Conservation (phyloP, 2,797 vertebrate species). For the Ambastaia sidthimunki region DNA sequence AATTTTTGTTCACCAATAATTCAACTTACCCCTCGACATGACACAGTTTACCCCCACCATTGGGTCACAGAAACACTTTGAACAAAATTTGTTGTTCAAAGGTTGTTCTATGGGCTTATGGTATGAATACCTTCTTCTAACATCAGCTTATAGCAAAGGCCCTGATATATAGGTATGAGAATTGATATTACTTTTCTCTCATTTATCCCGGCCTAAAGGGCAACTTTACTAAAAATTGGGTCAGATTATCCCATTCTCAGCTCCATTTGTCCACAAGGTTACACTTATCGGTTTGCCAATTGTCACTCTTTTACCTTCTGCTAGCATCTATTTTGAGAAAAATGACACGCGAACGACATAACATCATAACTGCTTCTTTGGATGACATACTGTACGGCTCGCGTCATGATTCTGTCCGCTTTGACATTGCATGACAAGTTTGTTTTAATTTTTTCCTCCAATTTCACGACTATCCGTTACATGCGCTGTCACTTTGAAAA, state of each 20-base stretch:
- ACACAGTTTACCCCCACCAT: too few species aligned
- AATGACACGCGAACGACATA: constrained; percentile 14
- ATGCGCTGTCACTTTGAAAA: constrained; percentile 67
- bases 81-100: too few species aligned
- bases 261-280: constrained; percentile 14
- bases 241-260: not conserved
- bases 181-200: not conserved
- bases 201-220: not conserved
- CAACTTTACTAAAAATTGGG: not conserved
- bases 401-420: too few species aligned
- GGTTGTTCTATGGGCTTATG: too few species aligned
- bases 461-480: constrained; percentile 54
- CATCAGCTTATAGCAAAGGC: too few species aligned
- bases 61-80: too few species aligned
- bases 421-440: constrained; percentile 52
- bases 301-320: constrained; percentile 24
- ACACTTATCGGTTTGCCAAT: constrained; percentile 30
- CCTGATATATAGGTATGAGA: too few species aligned
- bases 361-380: constrained; percentile 25
- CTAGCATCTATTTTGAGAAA: constrained; percentile 37
- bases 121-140: too few species aligned
- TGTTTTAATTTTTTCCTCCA: too few species aligned
- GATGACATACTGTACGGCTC: constrained; percentile 16
- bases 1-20: too few species aligned
- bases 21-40: too few species aligned